Evolutionary conservation across 2,797 vertebrate species (phyloP), one percentile per base, ranked within the genome.

Genomic region (Cyclopterus lumpus): DNA sequence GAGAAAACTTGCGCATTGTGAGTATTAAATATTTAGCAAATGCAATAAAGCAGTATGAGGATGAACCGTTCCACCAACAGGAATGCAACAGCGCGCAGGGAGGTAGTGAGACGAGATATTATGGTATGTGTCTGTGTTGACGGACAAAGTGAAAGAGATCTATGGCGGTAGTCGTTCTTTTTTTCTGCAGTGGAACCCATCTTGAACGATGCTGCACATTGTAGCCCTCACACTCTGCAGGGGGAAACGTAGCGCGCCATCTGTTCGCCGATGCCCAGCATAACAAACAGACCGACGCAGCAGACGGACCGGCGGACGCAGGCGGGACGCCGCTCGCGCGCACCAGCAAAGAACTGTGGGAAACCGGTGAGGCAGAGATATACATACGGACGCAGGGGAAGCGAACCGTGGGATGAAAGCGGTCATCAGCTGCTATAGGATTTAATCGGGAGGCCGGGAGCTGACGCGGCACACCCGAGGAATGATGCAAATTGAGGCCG

Each of bases 401-500:
- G 86, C 67, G 85, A 89, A 92, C 88, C 71, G 83, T 71, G 80
- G 79, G 81, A 92, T 88, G 83, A 90, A 91, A 92, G 85, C 86
- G 77, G 70, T 86, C 81, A 81, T 88, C 87, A 73, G 62, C 76
- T 75, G 70, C 68, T 64, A 28, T 28, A 12, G 81, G 81, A 88
- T 89, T 89, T 87, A 90, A 92, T 92, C 88, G 76, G 80, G 74
- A 89, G 86, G 88, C 74, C 22, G 34, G 26, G 26, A 59, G 81
- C 75, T 89, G 88, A 90, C 82, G 77, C 60, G 3, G 24, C 76
- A 71, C 71, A 72, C 46, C n/a, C 28, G 22, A 75, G 34, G 75
- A 83, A 48, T 85, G 91, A 93, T 86, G 86, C 79, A 92, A 91
- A 94, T 88, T 71, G 75, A 90, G 79, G 82, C 71, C 73, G 91